These are phyloP conservation scores for Tipula helvola DNA, from an alignment of 2,888 invertebrate species.

Conservation along the genomic window DNA sequence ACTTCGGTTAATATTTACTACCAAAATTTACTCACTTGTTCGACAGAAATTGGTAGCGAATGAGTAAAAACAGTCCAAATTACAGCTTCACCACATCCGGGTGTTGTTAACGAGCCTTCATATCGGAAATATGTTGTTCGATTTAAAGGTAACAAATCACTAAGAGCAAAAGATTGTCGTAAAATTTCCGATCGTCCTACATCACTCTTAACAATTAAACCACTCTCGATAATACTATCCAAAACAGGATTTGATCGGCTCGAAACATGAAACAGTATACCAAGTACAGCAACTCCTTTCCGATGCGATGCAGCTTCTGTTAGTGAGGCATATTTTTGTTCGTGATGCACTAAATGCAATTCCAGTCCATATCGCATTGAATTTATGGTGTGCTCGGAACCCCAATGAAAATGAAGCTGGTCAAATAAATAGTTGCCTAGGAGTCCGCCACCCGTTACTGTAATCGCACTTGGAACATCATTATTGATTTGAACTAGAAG, in stretches of 20 bases:
- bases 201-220: slow-evolving; percentile 23
- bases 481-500: slow-evolving; percentile 16
- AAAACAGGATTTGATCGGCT: slow-evolving; percentile 15
- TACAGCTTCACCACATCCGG: slow-evolving; percentile 58
- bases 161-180: slow-evolving; percentile 17
- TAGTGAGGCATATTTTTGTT: slow-evolving; percentile 37
- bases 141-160: slow-evolving; percentile 42
- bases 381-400: slow-evolving; percentile 67
- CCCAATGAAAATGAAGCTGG: slow-evolving; percentile 76
- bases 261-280: slow-evolving; percentile 43
- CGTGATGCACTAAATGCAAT: slow-evolving; percentile 54
- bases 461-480: slow-evolving; percentile 11
- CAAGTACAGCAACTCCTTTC: slow-evolving; percentile 50
- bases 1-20: not conserved
- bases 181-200: slow-evolving; percentile 21
- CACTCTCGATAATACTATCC: slow-evolving; percentile 21
- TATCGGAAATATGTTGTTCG: slow-evolving; percentile 46
- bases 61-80: slow-evolving; percentile 54
- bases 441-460: slow-evolving; percentile 45
- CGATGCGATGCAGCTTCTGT: slow-evolving; percentile 38
- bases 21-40: slow-evolving; percentile 31
- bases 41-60: slow-evolving; percentile 39
- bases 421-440: slow-evolving; percentile 46
- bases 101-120: slow-evolving; percentile 62
- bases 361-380: slow-evolving; percentile 42